These are phyloP conservation scores for Caenorhabditis wallacei DNA, from an alignment of 2,888 invertebrate species.

Conservation along the genomic window DNA sequence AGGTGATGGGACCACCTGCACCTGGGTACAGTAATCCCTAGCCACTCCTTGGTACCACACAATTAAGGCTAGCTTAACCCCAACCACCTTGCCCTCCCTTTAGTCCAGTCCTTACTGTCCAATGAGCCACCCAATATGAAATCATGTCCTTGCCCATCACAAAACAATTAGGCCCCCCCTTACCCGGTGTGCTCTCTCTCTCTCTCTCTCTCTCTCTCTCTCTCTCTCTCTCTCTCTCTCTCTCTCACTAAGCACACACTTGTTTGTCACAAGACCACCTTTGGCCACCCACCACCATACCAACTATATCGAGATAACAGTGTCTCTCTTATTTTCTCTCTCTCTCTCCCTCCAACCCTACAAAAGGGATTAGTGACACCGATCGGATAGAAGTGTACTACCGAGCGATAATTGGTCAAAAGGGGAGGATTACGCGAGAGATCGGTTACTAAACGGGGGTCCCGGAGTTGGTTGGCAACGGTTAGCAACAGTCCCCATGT, in stretches of 20 bases:
- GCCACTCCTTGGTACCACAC: too few species aligned
- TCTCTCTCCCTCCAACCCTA: neutral
- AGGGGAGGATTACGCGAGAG: slow-evolving; percentile 17
- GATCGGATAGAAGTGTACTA: slow-evolving; percentile 33
- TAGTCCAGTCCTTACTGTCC: too few species aligned
- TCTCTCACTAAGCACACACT: slow-evolving; percentile 9
- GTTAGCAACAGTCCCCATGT: too few species aligned
- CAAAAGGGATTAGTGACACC: slow-evolving; percentile 40
- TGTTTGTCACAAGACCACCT: slow-evolving; percentile 11
- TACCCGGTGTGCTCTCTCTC: neutral
- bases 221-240: neutral
- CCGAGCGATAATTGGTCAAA: slow-evolving; percentile 42
- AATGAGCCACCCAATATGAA: too few species aligned
- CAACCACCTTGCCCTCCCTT: too few species aligned
- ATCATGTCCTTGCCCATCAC: too few species aligned
- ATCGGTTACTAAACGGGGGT: neutral
- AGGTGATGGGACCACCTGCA: too few species aligned
- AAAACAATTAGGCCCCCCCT: too few species aligned
- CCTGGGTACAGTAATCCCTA: too few species aligned
- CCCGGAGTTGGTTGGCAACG: too few species aligned
- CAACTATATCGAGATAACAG: slow-evolving; percentile 12
- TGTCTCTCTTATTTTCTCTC: neutral
- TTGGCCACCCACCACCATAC: neutral
- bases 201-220: neutral
- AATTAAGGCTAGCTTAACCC: too few species aligned